Evolutionary conservation across 2,888 invertebrate genomes (phyloP).

Genomic region (Stratiomys singularior): DNA sequence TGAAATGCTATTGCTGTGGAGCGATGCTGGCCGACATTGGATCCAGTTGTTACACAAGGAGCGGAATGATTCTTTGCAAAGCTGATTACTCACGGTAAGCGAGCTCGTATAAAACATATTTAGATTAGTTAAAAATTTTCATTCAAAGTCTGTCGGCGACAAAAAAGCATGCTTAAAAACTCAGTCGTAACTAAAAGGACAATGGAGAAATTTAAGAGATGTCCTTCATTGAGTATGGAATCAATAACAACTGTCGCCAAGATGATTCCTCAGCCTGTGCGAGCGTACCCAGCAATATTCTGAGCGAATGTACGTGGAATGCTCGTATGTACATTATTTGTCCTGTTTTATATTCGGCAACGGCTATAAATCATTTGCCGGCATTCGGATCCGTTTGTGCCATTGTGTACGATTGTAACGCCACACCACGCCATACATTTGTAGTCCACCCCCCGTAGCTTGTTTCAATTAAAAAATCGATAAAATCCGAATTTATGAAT

Average conservation of each 20-base stretch:
- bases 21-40: slow-evolving; percentile 89
- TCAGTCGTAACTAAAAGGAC: too few species aligned
- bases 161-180: too few species aligned
- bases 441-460: slow-evolving; percentile 18
- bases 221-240: not conserved
- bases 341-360: slow-evolving; percentile 24
- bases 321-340: not conserved
- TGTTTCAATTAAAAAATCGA: slow-evolving; percentile 50
- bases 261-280: not conserved
- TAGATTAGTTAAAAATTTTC: too few species aligned
- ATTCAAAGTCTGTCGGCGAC: too few species aligned
- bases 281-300: too few species aligned
- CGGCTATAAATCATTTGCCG: slow-evolving; percentile 32
- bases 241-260: not conserved
- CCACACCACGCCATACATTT: not conserved
- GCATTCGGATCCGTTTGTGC: slow-evolving; percentile 15
- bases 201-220: too few species aligned
- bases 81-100: slow-evolving; percentile 91
- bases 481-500: slow-evolving; percentile 49
- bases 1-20: slow-evolving; percentile 90
- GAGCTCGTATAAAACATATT: too few species aligned
- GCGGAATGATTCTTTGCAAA: slow-evolving; percentile 93
- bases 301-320: too few species aligned
- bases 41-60: slow-evolving; percentile 87
- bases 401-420: slow-evolving; percentile 16